Base-by-base conservation (phyloP, 2,113 vertebrate species). In the Scomber japonicus region DNA sequence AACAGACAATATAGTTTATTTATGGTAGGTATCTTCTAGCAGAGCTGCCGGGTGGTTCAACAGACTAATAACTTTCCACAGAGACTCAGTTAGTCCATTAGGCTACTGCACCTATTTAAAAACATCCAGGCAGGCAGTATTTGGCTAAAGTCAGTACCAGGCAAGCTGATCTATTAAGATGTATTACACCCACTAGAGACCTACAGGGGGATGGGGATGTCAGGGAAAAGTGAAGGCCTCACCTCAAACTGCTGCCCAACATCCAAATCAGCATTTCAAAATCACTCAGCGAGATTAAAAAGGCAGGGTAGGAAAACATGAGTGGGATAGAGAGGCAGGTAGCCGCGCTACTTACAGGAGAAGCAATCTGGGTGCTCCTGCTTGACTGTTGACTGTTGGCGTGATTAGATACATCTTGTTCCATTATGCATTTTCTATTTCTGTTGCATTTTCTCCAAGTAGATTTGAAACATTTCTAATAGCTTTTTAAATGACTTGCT, bases 281-380 rank as follows among this genome's bases (percentile, higher is more conserved):
- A 93, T 93, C 93, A 95, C 94, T 95, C 94, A 92, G 82, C n/a
- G 14, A 94, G 94, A 95, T 95, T 95, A 94, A 94, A 95, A 93
- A 80, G 83, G 67, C 67, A 55, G 77, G 16, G 75, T 30, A 78
- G 68, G 72, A 80, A 54, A 45, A 21, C 51, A 80, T 78, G 75
- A 86, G 80, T 67, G 84, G 56, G 63, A 40, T 7, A 49, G 71
- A 71, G 82, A 78, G 50, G 63, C 15, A 62, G 74, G 69, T 45
- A 65, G 78, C 53, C 14, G 53, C 12, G 15, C 21, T 84, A 56
- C 53, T 70, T 68, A 27, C 69, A 73, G 69, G 63, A 78, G 72
- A 80, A 86, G 82, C 80, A 88, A 91, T 86, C 83, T 80, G 69
- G 56, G 31, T 67, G 54, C 66, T 76, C 65, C 84, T 75, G 60